phyloP scores from a whole-genome alignment of 1,140 invertebrate species.

The Argopecten irradians region DNA sequence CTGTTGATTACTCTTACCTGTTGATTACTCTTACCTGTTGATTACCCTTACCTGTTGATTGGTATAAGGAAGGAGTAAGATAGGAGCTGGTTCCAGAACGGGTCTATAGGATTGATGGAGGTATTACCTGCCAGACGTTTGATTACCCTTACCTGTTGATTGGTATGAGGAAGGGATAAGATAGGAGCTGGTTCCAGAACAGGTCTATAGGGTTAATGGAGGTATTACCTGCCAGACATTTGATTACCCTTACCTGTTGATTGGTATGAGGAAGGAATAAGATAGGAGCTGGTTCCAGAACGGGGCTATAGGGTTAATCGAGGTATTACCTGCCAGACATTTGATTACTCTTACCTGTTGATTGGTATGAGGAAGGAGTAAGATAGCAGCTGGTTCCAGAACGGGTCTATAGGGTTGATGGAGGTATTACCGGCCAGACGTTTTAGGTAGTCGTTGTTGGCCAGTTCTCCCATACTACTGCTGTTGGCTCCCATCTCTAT shows the following conservation, averaged over 20 bases:
- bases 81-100: constrained; percentile 95
- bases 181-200: constrained; percentile 95
- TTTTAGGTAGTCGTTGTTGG: constrained; percentile 88
- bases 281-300: constrained; percentile 96
- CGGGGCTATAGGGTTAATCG: constrained; percentile 90
- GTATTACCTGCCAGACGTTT: not conserved
- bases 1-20: constrained; percentile 56
- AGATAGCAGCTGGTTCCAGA: constrained; percentile 95
- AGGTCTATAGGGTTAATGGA: constrained; percentile 90
- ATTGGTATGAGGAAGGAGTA: constrained; percentile 86
- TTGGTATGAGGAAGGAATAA: constrained; percentile 85
- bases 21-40: constrained; percentile 61
- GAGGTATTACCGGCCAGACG: constrained; percentile 87
- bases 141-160: constrained; percentile 64
- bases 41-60: constrained; percentile 25
- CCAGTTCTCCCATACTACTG: constrained; percentile 88
- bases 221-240: not conserved
- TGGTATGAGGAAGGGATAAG: constrained; percentile 90
- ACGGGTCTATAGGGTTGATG: constrained; percentile 92
- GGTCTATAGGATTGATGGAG: constrained; percentile 89
- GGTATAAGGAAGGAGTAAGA: constrained; percentile 92
- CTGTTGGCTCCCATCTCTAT: constrained; percentile 89
- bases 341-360: constrained; percentile 76
- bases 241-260: not conserved
- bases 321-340: constrained; percentile 86